A percentile compares a stretch with the other conserved stretches of the same genome.
Evolutionary conservation across 2,797 vertebrate species (phyloP).

Genomic region (Oryzias dopingdopingensis): DNA sequence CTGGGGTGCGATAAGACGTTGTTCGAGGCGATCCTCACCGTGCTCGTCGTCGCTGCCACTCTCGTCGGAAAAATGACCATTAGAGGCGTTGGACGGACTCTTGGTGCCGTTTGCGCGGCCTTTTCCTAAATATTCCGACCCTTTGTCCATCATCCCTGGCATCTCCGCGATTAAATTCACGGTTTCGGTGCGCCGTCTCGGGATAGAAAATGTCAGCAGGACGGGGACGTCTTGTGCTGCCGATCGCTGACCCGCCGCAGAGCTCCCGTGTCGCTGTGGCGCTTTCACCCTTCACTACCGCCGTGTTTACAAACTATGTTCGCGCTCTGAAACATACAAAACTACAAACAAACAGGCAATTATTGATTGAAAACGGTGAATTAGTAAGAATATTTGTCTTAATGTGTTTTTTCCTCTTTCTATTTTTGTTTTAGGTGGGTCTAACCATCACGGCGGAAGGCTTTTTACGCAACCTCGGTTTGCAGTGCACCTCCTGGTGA

Average conservation of each 20-base stretch:
- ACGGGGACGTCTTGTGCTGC: conserved; percentile 36
- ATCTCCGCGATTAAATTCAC: conserved; percentile 48
- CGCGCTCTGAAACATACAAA: fast-evolving
- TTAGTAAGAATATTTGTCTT: fast-evolving
- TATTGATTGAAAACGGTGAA: fast-evolving
- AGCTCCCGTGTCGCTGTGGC: conserved; percentile 35
- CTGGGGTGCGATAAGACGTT: conserved; percentile 5
- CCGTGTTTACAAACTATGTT: not conserved
- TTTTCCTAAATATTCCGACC: conserved; percentile 88
- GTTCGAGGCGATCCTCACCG: conserved; percentile 86
- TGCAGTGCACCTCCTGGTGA: conserved; percentile 15
- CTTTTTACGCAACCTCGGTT: conserved; percentile 24
- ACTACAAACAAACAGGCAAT: fast-evolving
- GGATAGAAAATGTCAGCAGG: conserved; percentile 43
- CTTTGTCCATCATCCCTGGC: conserved; percentile 95
- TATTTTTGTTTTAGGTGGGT: not conserved
- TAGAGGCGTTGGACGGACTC: conserved; percentile 88
- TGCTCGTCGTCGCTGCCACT: conserved; percentile 96
- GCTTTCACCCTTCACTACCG: not conserved
- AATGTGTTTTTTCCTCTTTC: fast-evolving
- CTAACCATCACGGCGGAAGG: conserved; percentile 68
- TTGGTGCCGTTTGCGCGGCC: conserved; percentile 87
- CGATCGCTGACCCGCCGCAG: conserved; percentile 23
- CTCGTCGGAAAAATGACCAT: conserved; percentile 86
- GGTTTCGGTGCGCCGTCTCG: conserved; percentile 10